Evolutionary conservation across 2,888 invertebrate species (phyloP).

Genomic region (Clunio marinus): DNA sequence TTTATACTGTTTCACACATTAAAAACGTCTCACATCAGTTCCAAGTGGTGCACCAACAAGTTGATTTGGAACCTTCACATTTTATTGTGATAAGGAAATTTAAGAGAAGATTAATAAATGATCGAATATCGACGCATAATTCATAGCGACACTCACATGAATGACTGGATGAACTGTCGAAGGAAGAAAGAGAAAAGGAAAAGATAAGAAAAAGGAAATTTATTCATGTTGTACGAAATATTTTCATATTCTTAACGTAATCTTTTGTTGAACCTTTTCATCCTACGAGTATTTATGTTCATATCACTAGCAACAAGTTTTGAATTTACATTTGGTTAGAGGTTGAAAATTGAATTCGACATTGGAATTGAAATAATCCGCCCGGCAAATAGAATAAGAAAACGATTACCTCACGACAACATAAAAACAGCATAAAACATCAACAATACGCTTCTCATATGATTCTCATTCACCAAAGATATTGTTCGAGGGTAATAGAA

Average conservation of each 20-base stretch:
- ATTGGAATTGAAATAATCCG: too few species aligned
- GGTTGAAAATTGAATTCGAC: neutral
- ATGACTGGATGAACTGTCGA: constrained; percentile 81
- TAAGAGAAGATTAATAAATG: too few species aligned
- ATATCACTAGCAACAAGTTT: constrained; percentile 31
- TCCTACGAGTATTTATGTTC: neutral
- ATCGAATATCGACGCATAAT: neutral
- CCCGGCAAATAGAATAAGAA: constrained; percentile 17
- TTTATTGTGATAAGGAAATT: constrained; percentile 1
- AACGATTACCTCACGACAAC: constrained; percentile 31
- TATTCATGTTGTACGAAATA: too few species aligned
- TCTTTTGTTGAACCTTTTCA: neutral
- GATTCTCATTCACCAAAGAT: constrained; percentile 1
- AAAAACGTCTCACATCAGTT: constrained; percentile 82
- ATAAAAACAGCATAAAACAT: constrained; percentile 21
- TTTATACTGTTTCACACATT: too few species aligned
- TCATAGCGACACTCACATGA: constrained; percentile 56
- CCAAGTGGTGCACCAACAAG: constrained; percentile 82
- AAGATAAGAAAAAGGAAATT: neutral
- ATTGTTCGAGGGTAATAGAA: neutral
- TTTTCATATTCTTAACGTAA: neutral
- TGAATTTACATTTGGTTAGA: constrained; percentile 17
- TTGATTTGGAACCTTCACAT: constrained; percentile 72
- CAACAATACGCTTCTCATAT: constrained; percentile 10
- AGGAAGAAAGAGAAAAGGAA: neutral